Evolutionary conservation across 2,888 invertebrate species (phyloP).

Genomic region (Linnaemya vulpina): DNA sequence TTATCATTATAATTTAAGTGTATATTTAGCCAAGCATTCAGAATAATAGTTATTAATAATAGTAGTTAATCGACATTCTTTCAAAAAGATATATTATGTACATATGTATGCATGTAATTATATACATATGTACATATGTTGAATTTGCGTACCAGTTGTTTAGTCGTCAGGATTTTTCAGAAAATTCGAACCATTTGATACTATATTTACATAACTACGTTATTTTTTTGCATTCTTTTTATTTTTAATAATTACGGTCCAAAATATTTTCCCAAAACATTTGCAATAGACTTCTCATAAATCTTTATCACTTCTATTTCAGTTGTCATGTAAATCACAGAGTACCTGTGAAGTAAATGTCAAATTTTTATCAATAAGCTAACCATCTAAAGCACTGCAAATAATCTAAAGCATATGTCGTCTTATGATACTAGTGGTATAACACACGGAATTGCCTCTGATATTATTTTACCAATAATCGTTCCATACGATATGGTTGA

Average conservation of each 20-base stretch:
- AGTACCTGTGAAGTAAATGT: too few relatives aligned
- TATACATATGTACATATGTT: too few relatives aligned
- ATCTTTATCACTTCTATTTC: constrained; percentile 31
- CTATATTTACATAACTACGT: neutral
- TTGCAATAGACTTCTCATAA: constrained; percentile 20
- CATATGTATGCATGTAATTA: constrained; percentile 30
- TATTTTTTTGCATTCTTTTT: neutral
- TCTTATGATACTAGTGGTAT: too few relatives aligned
- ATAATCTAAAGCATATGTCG: too few relatives aligned
- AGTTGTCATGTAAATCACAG: constrained; percentile 37
- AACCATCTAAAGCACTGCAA: neutral
- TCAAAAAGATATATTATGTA: constrained; percentile 37
- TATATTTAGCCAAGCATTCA: neutral
- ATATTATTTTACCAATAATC: too few relatives aligned
- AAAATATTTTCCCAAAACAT: constrained; percentile 9
- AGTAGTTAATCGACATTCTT: neutral
- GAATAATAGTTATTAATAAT: neutral
- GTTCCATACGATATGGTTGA: too few relatives aligned
- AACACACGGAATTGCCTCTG: too few relatives aligned
- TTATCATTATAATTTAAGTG: neutral
- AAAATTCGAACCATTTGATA: neutral
- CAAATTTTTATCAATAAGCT: constrained; percentile 3
- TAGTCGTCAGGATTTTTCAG: neutral
- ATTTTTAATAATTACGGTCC: constrained; percentile 5
- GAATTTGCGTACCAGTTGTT: neutral